Base-by-base conservation (phyloP, 2,113 vertebrate species). In the Tamias sibiricus region DNA sequence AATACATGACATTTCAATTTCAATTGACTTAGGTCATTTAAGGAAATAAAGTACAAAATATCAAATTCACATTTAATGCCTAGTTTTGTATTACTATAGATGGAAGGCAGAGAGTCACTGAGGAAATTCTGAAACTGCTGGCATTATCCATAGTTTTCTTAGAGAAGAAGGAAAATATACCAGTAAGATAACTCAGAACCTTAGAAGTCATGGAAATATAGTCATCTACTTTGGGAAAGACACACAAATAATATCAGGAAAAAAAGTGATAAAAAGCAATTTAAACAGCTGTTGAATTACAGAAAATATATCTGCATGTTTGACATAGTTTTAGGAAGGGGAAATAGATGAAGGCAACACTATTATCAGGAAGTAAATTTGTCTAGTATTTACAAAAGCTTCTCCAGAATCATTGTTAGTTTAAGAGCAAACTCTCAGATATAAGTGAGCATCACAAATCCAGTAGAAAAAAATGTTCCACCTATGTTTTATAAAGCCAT, bases 401-500 rank as follows among this genome's bases (percentile, higher is more conserved):
- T 74, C 64, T 69, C 79, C 37, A 68, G 54, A 97, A 79, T 89
- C 59, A 81, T 90, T 94, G 64, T 93, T 96, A 87, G 66, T 71
- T 47, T 59, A 92, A 90, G 80, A 96, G 96, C 57, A 97, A 95
- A 96, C 66, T 12, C 44, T 96, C 57, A 96, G 64, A 93, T 80
- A 97, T 80, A 97, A 96, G 79, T 52, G 76, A 96, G 85, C 90
- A 90, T 90, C 90, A 84, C 62, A 97, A 88, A 96, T 94, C 91
- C 89, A 71, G 20, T 90, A 52, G n/a, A 28, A 71, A 87, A 96
- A 87, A 72, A 74, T 71, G 44, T 94, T 85, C 69, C 16, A 97
- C 95, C 91, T 94, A 69, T 92, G 94, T 97, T 96, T 96, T 80
- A 96, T 74, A 95, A 97, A 97, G 92, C 84, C 87, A 40, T 59